These are phyloP conservation scores for Camponotus vicinus DNA, from an alignment of 1,140 invertebrate genomes.

Conservation along the genomic window DNA sequence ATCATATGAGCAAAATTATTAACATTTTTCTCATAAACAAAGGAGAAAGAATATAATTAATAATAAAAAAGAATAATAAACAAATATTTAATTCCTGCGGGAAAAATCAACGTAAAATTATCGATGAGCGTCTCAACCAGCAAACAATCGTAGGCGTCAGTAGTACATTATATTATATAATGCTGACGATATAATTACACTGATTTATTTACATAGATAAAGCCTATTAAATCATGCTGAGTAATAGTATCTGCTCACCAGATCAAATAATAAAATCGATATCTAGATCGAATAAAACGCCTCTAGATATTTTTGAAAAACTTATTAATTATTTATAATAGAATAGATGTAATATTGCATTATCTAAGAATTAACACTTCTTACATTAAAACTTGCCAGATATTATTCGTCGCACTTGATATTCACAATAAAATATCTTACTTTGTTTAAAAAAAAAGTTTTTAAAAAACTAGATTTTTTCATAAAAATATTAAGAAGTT, in stretches of 20 bases:
- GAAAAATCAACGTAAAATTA: background rate
- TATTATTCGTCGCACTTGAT: background rate
- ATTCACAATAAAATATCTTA: background rate
- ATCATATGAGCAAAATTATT: background rate
- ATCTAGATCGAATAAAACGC: slow-evolving; percentile 26
- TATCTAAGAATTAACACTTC: too few species aligned
- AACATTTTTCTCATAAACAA: background rate
- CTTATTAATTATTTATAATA: slow-evolving; percentile 14
- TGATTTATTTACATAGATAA: slow-evolving; percentile 39
- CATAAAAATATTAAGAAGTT: background rate
- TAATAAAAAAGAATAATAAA: background rate
- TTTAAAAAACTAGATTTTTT: background rate
- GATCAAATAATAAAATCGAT: slow-evolving; percentile 47
- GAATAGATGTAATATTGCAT: background rate
- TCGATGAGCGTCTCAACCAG: background rate
- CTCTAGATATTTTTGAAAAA: background rate
- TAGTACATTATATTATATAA: slow-evolving; percentile 45
- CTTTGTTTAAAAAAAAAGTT: background rate
- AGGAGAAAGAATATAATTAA: background rate
- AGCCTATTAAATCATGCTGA: slow-evolving; percentile 42
- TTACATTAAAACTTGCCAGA: slow-evolving; percentile 4
- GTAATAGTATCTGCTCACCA: slow-evolving; percentile 4
- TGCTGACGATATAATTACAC: slow-evolving; percentile 46
- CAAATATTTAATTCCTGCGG: slow-evolving; percentile 6
- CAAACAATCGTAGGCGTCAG: background rate